Percentiles rank a stretch among this genome's conserved stretches.
Evolutionary conservation across 2,797 vertebrate species (phyloP).

Genomic region (Molossus molossus): DNA sequence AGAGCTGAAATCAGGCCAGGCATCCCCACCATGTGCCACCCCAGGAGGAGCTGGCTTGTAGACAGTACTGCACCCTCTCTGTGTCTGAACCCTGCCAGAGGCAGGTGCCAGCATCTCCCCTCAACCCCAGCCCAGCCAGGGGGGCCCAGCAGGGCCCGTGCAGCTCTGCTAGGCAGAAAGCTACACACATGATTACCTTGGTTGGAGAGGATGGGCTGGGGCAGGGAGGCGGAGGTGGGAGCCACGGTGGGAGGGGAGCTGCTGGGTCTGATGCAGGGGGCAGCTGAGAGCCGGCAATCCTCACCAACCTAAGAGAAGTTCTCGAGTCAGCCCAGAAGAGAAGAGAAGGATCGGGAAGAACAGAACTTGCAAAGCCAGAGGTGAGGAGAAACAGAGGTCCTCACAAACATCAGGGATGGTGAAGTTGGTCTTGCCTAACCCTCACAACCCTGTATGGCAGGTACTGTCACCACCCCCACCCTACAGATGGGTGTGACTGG

Average conservation of each 20-base stretch:
- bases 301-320: constrained; percentile 96
- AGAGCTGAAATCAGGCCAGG: constrained; percentile 41
- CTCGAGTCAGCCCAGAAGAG: constrained; percentile 76
- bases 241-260: constrained; percentile 90
- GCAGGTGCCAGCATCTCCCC: constrained; percentile 26
- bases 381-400: not conserved
- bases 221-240: constrained; percentile 91
- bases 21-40: not conserved
- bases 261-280: constrained; percentile 91
- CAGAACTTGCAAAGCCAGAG: not conserved
- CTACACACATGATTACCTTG: constrained; percentile 98
- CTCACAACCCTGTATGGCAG: accelerated
- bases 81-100: not conserved
- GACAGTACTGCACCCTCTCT: not conserved
- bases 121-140: constrained; percentile 85
- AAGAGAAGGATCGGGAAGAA: not conserved
- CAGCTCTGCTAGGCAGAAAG: constrained; percentile 90
- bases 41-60: not conserved
- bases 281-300: constrained; percentile 93
- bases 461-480: too few species aligned
- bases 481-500: not conserved
- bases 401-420: not conserved
- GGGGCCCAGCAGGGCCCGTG: constrained; percentile 79
- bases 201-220: constrained; percentile 95
- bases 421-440: not conserved